Conservation (phyloP, 2,113 vertebrate genomes). For the Oryzias curvinotus region DNA sequence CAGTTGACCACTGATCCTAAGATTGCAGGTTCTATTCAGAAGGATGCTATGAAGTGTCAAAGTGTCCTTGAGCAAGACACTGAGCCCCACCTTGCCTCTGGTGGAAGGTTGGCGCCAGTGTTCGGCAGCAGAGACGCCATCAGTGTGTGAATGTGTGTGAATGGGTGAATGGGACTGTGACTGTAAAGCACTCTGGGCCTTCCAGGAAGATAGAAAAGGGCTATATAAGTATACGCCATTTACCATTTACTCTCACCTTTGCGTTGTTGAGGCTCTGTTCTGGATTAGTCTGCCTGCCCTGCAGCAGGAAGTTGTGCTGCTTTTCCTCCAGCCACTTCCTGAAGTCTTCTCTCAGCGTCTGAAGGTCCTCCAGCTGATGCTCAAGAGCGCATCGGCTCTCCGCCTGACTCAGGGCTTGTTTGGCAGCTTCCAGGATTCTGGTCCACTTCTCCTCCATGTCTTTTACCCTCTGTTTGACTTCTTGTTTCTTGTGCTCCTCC, state of each 20-base stretch:
- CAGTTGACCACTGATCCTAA: too few relatives aligned
- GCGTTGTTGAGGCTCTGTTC: slow-evolving; percentile 35
- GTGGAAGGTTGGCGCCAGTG: too few relatives aligned
- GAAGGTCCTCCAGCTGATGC: slow-evolving; percentile 27
- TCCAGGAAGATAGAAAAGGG: too few relatives aligned
- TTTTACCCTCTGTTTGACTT: slow-evolving; percentile 35
- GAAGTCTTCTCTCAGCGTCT: slow-evolving; percentile 26
- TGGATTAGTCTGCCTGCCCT: slow-evolving; percentile 27
- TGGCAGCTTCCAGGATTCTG: slow-evolving; percentile 23
- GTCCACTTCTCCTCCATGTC: slow-evolving; percentile 51
- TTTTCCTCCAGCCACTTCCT: slow-evolving; percentile 59
- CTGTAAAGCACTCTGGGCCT: too few relatives aligned
- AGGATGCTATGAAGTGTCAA: too few relatives aligned
- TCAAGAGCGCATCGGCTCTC: slow-evolving; percentile 38
- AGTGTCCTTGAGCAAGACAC: too few relatives aligned
- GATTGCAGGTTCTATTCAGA: too few relatives aligned
- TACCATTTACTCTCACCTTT: slow-evolving; percentile 47
- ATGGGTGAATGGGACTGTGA: too few relatives aligned
- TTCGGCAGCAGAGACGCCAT: too few relatives aligned
- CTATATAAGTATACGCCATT: too few relatives aligned
- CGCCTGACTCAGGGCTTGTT: slow-evolving; percentile 19
- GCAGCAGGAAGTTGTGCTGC: slow-evolving; percentile 20
- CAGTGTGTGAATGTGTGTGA: too few relatives aligned
- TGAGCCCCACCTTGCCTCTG: too few relatives aligned
- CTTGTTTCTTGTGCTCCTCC: slow-evolving; percentile 32